A percentile compares a stretch with the other conserved stretches of the same genome.
These are phyloP conservation scores for Syngnathus acus DNA, from an alignment of 2,797 vertebrate genomes.

Conservation along the genomic window DNA sequence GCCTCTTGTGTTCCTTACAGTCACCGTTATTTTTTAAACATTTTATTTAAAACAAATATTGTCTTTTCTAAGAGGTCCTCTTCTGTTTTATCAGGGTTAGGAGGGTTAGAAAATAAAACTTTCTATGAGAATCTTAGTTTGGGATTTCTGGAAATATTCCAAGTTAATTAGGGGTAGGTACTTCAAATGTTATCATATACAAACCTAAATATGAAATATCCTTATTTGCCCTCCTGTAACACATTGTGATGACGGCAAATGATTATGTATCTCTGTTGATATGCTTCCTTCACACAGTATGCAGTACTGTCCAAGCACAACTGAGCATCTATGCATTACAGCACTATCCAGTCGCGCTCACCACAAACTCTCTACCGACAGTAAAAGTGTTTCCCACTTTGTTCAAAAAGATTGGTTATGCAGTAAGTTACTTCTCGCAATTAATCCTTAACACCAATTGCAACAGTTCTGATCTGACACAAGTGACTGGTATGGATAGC, in stretches of 20 bases:
- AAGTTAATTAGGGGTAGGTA: not conserved
- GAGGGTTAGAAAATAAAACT: not conserved
- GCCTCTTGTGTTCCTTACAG: slow-evolving; percentile 12
- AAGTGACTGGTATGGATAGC: not conserved
- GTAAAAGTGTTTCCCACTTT: not conserved
- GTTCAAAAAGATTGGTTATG: not conserved
- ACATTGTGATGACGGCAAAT: slow-evolving; percentile 1
- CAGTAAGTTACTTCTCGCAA: not conserved
- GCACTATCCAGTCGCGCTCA: slow-evolving; percentile 42
- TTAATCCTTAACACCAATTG: not conserved
- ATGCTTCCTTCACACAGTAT: slow-evolving; percentile 34
- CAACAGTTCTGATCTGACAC: not conserved
- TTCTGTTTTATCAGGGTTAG: not conserved
- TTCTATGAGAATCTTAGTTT: not conserved
- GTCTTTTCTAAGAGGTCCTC: slow-evolving; percentile 6
- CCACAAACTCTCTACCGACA: not conserved
- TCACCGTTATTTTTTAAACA: not conserved
- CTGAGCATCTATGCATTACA: slow-evolving; percentile 43
- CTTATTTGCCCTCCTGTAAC: slow-evolving; percentile 4
- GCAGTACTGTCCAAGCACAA: slow-evolving; percentile 63
- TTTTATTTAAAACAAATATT: not conserved
- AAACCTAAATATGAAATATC: not conserved
- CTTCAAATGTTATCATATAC: not conserved
- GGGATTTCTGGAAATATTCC: not conserved
- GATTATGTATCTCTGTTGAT: slow-evolving; percentile 4